Evolutionary conservation across 2,113 vertebrate genomes (phyloP).

Genomic region (Dipodomys stephensi): DNA sequence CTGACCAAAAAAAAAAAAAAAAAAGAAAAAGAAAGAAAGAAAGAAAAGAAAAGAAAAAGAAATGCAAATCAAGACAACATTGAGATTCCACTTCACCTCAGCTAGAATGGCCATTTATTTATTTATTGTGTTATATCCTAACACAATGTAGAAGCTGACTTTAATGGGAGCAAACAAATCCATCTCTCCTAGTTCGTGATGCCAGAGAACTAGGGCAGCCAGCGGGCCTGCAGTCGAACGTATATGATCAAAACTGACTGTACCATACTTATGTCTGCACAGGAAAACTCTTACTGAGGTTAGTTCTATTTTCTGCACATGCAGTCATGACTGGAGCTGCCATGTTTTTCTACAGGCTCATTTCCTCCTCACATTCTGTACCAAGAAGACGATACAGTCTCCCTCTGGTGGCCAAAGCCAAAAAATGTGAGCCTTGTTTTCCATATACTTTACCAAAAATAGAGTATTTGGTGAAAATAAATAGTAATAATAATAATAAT

Average conservation of each 20-base stretch:
- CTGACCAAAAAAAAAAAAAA: too few relatives aligned
- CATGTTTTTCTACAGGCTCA: not conserved
- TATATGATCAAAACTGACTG: not conserved
- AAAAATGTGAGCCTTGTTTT: conserved; percentile 47
- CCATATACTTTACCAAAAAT: not conserved
- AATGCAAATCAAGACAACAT: too few relatives aligned
- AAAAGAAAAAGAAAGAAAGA: too few relatives aligned
- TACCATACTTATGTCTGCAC: not conserved
- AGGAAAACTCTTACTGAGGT: not conserved
- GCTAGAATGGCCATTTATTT: too few relatives aligned
- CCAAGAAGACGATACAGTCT: conserved; percentile 67
- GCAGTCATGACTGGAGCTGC: not conserved
- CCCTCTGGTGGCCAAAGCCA: conserved; percentile 78
- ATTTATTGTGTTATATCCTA: not conserved
- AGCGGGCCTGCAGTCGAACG: not conserved
- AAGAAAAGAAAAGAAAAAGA: not conserved
- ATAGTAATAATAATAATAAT: not conserved
- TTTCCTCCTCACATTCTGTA: not conserved
- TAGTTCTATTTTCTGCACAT: not conserved
- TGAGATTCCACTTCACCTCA: too few relatives aligned
- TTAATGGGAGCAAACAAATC: too few relatives aligned
- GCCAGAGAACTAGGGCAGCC: not conserved
- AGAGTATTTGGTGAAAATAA: not conserved
- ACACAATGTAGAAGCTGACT: not conserved
- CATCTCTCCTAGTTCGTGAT: not conserved